Conservation (phyloP, 37 sponge, comb jelly and placozoan genomes). For the Ianthella basta region DNA sequence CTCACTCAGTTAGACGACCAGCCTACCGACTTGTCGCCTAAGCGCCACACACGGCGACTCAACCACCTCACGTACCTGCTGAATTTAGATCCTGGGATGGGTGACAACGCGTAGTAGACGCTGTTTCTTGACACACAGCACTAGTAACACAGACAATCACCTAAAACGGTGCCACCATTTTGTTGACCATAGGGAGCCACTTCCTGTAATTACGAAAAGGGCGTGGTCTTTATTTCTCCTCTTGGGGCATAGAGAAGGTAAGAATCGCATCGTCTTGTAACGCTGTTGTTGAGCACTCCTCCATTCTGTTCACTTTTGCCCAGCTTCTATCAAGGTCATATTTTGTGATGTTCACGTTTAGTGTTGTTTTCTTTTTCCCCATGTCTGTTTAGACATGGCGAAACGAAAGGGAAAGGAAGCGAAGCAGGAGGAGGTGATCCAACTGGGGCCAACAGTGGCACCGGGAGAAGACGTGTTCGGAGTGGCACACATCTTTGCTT, state of each 20-base stretch:
- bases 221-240: background rate
- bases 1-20: no score
- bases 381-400: slow-evolving; percentile 63
- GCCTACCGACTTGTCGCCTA: no score
- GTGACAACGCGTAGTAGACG: no score
- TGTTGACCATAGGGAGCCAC: background rate
- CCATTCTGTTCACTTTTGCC: background rate
- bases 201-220: background rate
- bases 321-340: background rate
- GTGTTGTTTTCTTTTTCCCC: background rate
- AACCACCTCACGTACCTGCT: no score
- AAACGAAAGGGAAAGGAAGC: slow-evolving; percentile 79
- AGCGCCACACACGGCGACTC: no score
- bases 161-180: background rate
- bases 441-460: slow-evolving; percentile 89
- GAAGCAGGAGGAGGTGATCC: slow-evolving; percentile 89
- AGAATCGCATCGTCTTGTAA: background rate
- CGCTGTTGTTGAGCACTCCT: background rate
- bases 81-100: no score
- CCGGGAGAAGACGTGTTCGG: slow-evolving; percentile 98
- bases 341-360: background rate
- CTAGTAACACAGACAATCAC: background rate
- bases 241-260: background rate
- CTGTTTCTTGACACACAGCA: background rate
- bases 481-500: slow-evolving; percentile 99